These are phyloP conservation scores for mouse (Mus musculus) DNA, from an alignment of 2,113 vertebrate species.

Conservation along the genomic window DNA sequence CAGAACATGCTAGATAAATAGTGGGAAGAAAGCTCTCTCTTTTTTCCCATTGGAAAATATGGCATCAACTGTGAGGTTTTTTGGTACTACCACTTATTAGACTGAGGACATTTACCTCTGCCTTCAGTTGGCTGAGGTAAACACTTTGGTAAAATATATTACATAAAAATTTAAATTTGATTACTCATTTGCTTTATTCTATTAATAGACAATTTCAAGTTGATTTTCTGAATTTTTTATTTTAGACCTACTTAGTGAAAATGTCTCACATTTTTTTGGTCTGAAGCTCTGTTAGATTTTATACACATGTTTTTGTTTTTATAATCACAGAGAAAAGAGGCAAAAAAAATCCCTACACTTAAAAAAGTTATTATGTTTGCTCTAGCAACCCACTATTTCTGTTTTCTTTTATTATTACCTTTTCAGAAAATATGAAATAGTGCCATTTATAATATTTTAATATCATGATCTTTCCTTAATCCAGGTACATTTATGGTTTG, in stretches of 20 bases:
- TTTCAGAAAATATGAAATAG: conserved; percentile 27
- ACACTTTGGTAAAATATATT: not conserved
- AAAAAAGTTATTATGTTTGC: not conserved
- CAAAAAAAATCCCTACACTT: not conserved
- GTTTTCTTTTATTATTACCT: not conserved
- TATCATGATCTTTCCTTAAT: not conserved
- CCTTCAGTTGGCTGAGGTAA: not conserved
- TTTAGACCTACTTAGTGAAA: not conserved
- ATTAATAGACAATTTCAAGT: not conserved
- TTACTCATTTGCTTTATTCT: not conserved
- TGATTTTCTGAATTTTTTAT: not conserved
- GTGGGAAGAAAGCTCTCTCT: not conserved
- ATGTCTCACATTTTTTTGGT: not conserved
- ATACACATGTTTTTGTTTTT: not conserved
- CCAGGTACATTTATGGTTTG: not conserved
- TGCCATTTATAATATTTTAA: not conserved
- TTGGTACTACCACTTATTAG: not conserved
- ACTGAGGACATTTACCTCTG: not conserved
- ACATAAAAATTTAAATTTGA: not conserved
- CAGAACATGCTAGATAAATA: not conserved
- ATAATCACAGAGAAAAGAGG: not conserved
- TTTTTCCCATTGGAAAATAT: not conserved
- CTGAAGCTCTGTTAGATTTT: not conserved
- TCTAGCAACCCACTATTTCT: not conserved
- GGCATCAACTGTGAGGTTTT: not conserved